phyloP scores from a whole-genome alignment of 1,140 invertebrate species.

The Choristoneura fumiferana region DNA sequence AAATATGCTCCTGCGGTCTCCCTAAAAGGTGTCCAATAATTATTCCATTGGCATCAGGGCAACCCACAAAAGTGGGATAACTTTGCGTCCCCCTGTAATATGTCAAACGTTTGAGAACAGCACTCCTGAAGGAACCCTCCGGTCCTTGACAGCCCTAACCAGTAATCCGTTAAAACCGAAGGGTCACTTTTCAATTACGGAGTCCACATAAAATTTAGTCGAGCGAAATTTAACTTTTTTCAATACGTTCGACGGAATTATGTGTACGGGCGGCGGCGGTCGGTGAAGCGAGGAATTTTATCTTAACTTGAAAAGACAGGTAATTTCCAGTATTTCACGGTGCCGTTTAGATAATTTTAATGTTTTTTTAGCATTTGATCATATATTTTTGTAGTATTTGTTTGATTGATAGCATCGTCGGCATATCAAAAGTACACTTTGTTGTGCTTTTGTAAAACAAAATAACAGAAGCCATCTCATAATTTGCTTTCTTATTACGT shows the following conservation, averaged over 20 bases:
- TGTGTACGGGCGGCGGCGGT: not conserved
- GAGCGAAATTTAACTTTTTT: constrained; percentile 27
- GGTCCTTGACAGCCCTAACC: constrained; percentile 43
- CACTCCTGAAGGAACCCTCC: constrained; percentile 23
- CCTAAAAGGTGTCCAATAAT: constrained; percentile 13
- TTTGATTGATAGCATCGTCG: too few relatives aligned
- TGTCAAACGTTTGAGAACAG: constrained; percentile 34
- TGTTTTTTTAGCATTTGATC: too few relatives aligned
- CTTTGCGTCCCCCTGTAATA: constrained; percentile 37
- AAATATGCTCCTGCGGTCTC: too few relatives aligned
- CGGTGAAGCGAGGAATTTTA: not conserved
- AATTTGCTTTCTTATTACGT: too few relatives aligned
- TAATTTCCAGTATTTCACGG: too few relatives aligned
- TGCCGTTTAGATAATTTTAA: too few relatives aligned
- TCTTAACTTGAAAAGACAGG: not conserved
- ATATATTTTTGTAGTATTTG: too few relatives aligned
- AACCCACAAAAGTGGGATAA: constrained; percentile 23
- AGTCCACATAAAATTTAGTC: constrained; percentile 37
- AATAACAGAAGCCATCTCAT: too few relatives aligned
- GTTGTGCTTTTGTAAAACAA: too few relatives aligned
- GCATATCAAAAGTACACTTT: too few relatives aligned
- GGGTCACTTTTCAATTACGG: constrained; percentile 58
- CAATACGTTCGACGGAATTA: constrained; percentile 1
- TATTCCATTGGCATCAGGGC: constrained; percentile 14
- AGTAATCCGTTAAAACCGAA: constrained; percentile 51